A percentile compares a stretch with the other conserved stretches of the same genome.
These are phyloP conservation scores for Heteromyza rotundicornis DNA, from an alignment of 2,888 invertebrate genomes.

Conservation along the genomic window DNA sequence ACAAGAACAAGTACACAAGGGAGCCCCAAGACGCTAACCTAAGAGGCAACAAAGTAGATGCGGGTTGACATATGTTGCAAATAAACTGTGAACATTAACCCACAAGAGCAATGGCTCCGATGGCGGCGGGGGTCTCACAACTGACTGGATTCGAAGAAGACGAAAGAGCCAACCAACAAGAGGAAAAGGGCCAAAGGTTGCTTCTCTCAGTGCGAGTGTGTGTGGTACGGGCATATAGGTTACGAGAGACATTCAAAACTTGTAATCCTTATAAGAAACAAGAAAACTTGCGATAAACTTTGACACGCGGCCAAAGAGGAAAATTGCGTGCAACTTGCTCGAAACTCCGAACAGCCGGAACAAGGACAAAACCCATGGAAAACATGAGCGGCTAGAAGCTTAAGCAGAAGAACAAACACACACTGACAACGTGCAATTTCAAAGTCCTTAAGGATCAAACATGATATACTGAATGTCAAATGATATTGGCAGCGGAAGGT, in stretches of 20 bases:
- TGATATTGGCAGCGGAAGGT: not conserved
- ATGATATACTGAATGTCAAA: not conserved
- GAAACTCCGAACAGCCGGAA: too few relatives aligned
- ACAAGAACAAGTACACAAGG: too few relatives aligned
- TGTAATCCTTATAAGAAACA: not conserved
- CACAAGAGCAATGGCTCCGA: not conserved
- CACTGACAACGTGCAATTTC: not conserved
- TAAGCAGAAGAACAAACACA: too few relatives aligned
- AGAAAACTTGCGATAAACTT: not conserved
- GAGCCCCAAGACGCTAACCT: too few relatives aligned
- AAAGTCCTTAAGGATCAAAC: constrained; percentile 14
- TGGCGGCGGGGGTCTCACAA: too few relatives aligned
- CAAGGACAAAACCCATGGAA: too few relatives aligned
- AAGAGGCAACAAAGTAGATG: too few relatives aligned
- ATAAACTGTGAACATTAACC: not conserved
- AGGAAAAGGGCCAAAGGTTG: not conserved
- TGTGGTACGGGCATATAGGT: not conserved
- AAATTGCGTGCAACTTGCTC: not conserved
- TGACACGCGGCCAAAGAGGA: not conserved
- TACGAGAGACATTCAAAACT: not conserved
- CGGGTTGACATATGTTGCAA: not conserved
- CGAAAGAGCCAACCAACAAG: not conserved
- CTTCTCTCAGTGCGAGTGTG: too few relatives aligned
- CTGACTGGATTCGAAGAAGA: too few relatives aligned
- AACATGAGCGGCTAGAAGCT: too few relatives aligned